Base-by-base conservation (phyloP, 2,113 vertebrate genomes). In the Neoarius graeffei region DNA sequence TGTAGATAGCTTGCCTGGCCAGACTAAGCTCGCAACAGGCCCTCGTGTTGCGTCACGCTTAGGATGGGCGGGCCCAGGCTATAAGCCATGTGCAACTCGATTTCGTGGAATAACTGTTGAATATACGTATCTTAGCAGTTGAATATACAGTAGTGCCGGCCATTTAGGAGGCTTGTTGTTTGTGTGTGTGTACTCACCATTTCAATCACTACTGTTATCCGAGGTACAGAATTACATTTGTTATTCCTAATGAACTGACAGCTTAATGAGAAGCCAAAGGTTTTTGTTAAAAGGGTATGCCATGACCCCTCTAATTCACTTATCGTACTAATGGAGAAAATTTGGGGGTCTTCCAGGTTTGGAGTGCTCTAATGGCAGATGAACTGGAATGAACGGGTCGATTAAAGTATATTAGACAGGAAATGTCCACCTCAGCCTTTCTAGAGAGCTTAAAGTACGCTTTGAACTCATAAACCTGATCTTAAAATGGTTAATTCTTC, bases 271-370 rank as follows among this genome's bases (percentile, higher is more conserved):
- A 67, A 81, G 48, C 64, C 13, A 15, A 86, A 64, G 56, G n/a
- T 59, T 88, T 84, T 66, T 88, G 50, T 88, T 56, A 20, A 76
- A 71, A 76, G 73, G 62, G 8, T 60, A 83, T 74, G 66, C n/a
- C 57, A 74, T 23, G 56, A 83, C 56, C 67, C 81, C 81, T 69
- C 56, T 71, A 87, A 73, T 50, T 87, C 80, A 73, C 54, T 83
- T 50, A 74, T 59, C 42, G 1, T 10, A 50, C 86, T 87, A 87
- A 83, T 83, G 80, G 86, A 87, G 66, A 69, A 74, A 15, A 71
- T 83, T 74, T 87, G 86, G 80, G 80, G 67, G 30, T 60, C 67
- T 74, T 73, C 86, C 86, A 87, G 81, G 81, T 54, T 52, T 54
- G 25, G 57, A 87, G 42, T 52, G 86, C 35, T 76, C 5, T 54